phyloP scores from a whole-genome alignment of 2,888 invertebrate genomes.

The Hyles lineata region DNA sequence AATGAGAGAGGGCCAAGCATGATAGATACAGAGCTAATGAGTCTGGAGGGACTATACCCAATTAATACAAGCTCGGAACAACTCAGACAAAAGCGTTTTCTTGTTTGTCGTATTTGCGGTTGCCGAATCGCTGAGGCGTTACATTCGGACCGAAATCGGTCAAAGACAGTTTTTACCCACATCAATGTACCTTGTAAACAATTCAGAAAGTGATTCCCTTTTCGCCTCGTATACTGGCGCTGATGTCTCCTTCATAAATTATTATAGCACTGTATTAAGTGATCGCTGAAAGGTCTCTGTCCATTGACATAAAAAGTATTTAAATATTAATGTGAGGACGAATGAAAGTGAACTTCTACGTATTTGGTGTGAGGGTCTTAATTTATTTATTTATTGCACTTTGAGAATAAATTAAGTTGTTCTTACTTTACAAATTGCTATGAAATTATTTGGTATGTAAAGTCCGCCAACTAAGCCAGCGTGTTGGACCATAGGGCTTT shows the following conservation, averaged over 20 bases:
- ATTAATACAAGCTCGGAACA: slow-evolving; percentile 16
- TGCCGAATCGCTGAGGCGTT: slow-evolving; percentile 42
- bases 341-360: neutral
- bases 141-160: slow-evolving; percentile 48
- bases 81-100: slow-evolving; percentile 48
- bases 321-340: neutral
- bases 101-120: slow-evolving; percentile 44
- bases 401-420: neutral
- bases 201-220: slow-evolving; percentile 44
- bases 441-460: too few species aligned
- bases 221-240: slow-evolving; percentile 2
- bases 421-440: too few species aligned
- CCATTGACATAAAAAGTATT: neutral
- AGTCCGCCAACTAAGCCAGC: too few species aligned
- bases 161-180: slow-evolving; percentile 36
- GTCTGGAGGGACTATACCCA: slow-evolving; percentile 2
- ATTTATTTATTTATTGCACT: neutral
- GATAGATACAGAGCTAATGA: slow-evolving; percentile 14
- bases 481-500: too few species aligned
- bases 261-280: slow-evolving; percentile 37
- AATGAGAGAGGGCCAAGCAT: slow-evolving; percentile 6
- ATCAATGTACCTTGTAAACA: slow-evolving; percentile 51
- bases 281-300: slow-evolving; percentile 8
- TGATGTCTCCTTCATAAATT: slow-evolving; percentile 46
- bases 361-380: neutral